Evolutionary conservation across 2,797 vertebrate species (phyloP).

Genomic region (Tapirus indicus): DNA sequence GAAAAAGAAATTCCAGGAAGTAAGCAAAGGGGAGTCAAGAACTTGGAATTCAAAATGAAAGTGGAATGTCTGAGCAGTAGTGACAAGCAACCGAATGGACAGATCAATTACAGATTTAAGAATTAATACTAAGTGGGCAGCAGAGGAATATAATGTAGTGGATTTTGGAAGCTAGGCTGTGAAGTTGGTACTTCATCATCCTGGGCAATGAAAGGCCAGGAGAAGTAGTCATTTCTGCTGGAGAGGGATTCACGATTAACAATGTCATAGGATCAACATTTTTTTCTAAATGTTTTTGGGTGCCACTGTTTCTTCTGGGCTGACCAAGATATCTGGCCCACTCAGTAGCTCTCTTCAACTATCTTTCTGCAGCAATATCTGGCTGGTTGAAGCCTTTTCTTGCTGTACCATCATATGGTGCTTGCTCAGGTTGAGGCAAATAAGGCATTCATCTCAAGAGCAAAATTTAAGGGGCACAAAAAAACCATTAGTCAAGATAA

Average conservation of each 20-base stretch:
- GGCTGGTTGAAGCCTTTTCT: neutral
- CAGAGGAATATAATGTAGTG: neutral
- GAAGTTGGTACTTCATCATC: neutral
- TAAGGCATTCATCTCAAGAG: neutral
- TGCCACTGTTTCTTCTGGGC: neutral
- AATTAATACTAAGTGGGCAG: neutral
- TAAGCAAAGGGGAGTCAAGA: neutral
- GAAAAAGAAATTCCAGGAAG: neutral
- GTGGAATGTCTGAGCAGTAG: neutral
- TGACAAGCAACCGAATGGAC: neutral
- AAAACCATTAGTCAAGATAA: neutral
- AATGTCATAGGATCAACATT: neutral
- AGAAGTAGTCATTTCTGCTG: neutral
- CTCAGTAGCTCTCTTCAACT: neutral
- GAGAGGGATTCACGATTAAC: neutral
- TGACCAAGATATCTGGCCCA: neutral
- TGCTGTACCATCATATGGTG: neutral
- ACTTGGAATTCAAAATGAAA: neutral
- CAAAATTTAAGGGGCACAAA: neutral
- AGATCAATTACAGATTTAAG: neutral
- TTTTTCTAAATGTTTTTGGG: neutral
- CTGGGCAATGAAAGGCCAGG: neutral
- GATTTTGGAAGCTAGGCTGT: neutral
- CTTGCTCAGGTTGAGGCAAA: neutral
- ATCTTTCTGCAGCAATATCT: neutral